phyloP scores from a whole-genome alignment of 2,797 vertebrate species.

The Poecilia wingei region DNA sequence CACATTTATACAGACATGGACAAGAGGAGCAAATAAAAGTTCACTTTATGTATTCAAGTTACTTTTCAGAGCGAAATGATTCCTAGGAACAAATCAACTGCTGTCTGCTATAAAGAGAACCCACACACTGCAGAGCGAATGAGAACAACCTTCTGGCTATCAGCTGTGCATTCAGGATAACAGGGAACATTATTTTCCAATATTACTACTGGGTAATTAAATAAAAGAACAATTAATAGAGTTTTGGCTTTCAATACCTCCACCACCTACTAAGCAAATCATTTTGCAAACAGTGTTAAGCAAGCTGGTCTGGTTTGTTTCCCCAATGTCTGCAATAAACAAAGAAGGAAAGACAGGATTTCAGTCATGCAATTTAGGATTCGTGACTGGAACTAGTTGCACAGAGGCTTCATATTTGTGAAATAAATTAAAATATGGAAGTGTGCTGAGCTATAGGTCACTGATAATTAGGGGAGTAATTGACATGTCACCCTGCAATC shows the following conservation, averaged over 20 bases:
- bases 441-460: conserved; percentile 48
- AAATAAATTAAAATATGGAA: conserved; percentile 46
- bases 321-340: not conserved
- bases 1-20: not conserved
- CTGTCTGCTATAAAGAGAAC: conserved; percentile 4
- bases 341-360: not conserved
- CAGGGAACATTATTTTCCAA: conserved; percentile 25
- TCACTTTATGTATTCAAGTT: not conserved
- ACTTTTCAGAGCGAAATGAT: not conserved
- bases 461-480: conserved; percentile 63
- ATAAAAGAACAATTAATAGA: conserved; percentile 2
- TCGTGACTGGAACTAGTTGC: conserved; percentile 42
- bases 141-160: conserved; percentile 1
- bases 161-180: conserved; percentile 9
- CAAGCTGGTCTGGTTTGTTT: not conserved
- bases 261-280: conserved; percentile 2
- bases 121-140: conserved; percentile 9
- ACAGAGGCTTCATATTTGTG: conserved; percentile 37
- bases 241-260: not conserved
- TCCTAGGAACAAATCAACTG: conserved; percentile 8
- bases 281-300: not conserved
- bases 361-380: conserved; percentile 20
- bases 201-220: conserved; percentile 3
- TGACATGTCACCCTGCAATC: conserved; percentile 61
- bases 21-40: not conserved